Conservation (phyloP, 1,140 invertebrate genomes). For the Mercenaria mercenaria region DNA sequence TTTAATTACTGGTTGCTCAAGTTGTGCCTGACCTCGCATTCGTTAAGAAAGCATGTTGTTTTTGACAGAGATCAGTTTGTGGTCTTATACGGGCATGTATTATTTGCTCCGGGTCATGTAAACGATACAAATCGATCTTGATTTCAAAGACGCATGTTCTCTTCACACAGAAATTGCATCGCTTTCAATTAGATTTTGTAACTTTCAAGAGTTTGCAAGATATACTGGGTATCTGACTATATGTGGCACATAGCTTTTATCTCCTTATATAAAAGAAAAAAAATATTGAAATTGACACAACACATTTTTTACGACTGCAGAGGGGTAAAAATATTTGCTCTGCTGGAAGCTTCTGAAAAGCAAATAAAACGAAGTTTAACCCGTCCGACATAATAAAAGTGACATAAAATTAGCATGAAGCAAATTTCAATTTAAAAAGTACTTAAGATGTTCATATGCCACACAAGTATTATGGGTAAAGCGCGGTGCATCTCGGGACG, state of each 20-base stretch:
- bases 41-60: conserved; percentile 53
- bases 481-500: conserved; percentile 36
- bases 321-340: conserved; percentile 1
- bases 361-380: conserved; percentile 57
- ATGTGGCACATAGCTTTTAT: too few relatives aligned
- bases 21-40: conserved; percentile 50
- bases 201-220: too few relatives aligned
- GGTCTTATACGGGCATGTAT: conserved; percentile 16
- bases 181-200: too few relatives aligned
- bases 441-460: conserved; percentile 46
- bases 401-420: conserved; percentile 59
- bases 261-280: too few relatives aligned
- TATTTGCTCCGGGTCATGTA: conserved; percentile 11
- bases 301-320: conserved; percentile 25
- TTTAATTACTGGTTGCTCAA: conserved; percentile 49
- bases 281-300: conserved; percentile 18
- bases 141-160: not conserved
- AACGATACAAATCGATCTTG: not conserved
- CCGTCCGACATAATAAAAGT: conserved; percentile 46
- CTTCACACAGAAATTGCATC: too few relatives aligned
- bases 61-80: conserved; percentile 8
- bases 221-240: too few relatives aligned
- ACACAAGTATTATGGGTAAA: conserved; percentile 15
- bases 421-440: conserved; percentile 65
- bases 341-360: not conserved